phyloP scores from a whole-genome alignment of 2,888 invertebrate species.

The Branchellion lobata region DNA sequence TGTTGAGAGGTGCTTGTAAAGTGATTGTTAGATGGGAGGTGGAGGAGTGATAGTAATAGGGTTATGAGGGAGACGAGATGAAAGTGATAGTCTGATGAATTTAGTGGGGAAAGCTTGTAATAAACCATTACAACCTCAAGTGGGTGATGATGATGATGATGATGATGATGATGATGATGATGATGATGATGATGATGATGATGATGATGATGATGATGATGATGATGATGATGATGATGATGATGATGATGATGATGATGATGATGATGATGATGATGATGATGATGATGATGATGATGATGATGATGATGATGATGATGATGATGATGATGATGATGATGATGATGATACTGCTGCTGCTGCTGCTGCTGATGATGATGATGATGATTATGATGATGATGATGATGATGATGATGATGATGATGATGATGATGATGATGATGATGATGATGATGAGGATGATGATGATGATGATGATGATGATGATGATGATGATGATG shows the following conservation, averaged over 20 bases:
- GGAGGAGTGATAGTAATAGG: too few relatives aligned
- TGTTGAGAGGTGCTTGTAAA: too few relatives aligned
- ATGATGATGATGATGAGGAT: constrained; percentile 31
- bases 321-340: constrained; percentile 20
- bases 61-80: too few relatives aligned
- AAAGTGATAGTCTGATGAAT: constrained; percentile 50
- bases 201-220: constrained; percentile 37
- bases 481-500: constrained; percentile 22
- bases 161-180: not conserved
- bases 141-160: constrained; percentile 40
- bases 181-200: constrained; percentile 25
- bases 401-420: not conserved
- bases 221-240: constrained; percentile 35
- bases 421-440: constrained; percentile 21
- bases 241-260: constrained; percentile 24
- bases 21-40: too few relatives aligned
- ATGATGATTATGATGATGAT: constrained; percentile 5
- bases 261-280: constrained; percentile 17
- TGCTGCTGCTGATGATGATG: constrained; percentile 31
- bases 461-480: constrained; percentile 16
- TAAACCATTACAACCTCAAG: too few relatives aligned
- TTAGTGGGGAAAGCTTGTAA: not conserved
- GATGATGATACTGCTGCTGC: constrained; percentile 24
- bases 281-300: constrained; percentile 22
- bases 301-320: constrained; percentile 12